A percentile compares a stretch with the other conserved stretches of the same genome.
Evolutionary conservation across 2,888 invertebrate species (phyloP).

Genomic region (Thereva nobilitata): DNA sequence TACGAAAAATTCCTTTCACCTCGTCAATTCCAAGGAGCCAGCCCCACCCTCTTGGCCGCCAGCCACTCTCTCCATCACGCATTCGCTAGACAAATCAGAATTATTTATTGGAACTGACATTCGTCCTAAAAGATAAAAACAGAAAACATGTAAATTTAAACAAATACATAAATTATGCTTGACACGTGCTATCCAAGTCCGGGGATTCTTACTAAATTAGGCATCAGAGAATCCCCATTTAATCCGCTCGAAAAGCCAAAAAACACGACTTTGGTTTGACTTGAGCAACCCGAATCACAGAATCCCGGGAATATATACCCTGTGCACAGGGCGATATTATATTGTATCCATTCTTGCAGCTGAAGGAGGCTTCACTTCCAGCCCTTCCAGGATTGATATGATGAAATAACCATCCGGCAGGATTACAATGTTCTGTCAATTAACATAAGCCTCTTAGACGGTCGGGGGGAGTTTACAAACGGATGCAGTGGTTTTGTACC

Average conservation of each 20-base stretch:
- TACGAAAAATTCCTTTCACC: too few relatives aligned
- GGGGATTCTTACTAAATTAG: slow-evolving; percentile 26
- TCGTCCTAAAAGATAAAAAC: slow-evolving; percentile 16
- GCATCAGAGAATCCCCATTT: slow-evolving; percentile 17
- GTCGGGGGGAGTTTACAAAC: slow-evolving; percentile 1
- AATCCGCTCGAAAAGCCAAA: slow-evolving; percentile 38
- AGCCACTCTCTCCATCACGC: background rate
- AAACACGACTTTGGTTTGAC: slow-evolving; percentile 36
- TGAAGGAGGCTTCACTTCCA: background rate
- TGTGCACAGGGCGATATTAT: too few relatives aligned
- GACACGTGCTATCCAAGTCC: slow-evolving; percentile 39
- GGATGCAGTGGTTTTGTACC: slow-evolving; percentile 3
- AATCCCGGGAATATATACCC: background rate
- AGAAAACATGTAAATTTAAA: slow-evolving; percentile 24
- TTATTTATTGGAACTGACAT: slow-evolving; percentile 12
- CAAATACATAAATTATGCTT: slow-evolving; percentile 40
- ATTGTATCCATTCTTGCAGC: too few relatives aligned
- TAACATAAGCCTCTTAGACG: slow-evolving; percentile 40
- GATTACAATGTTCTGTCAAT: slow-evolving; percentile 41
- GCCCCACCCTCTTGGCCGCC: background rate
- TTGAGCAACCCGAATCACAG: slow-evolving; percentile 8
- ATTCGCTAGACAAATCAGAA: background rate
- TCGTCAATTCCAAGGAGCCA: too few relatives aligned
- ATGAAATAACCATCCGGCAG: slow-evolving; percentile 34
- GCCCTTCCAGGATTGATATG: slow-evolving; percentile 11